Evolutionary conservation across 2,888 invertebrate species (phyloP).

Genomic region (Aproaerema taeniolella): DNA sequence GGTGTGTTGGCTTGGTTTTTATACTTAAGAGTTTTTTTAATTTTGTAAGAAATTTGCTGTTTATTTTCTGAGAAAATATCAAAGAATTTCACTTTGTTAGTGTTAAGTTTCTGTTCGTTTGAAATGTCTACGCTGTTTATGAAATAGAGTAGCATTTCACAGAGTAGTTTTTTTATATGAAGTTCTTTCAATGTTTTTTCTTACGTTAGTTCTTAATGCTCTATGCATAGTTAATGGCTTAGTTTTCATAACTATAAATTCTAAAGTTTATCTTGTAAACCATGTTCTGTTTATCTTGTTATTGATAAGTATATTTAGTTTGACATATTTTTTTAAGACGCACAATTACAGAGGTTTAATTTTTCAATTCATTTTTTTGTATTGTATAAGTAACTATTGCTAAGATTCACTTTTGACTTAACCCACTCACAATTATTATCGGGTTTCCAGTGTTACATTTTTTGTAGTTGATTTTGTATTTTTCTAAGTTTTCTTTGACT

Average conservation of each 20-base stretch:
- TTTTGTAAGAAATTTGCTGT: neutral
- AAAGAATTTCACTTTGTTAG: neutral
- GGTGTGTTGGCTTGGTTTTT: neutral
- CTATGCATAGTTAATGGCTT: no score
- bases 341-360: conserved; percentile 21
- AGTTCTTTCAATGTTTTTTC: conserved; percentile 4
- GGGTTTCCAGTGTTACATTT: conserved; percentile 6
- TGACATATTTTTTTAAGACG: conserved; percentile 20
- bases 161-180: no score
- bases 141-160: conserved; percentile 5
- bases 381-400: neutral
- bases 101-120: neutral
- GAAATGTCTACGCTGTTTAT: conserved; percentile 6
- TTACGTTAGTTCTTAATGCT: no score
- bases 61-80: neutral
- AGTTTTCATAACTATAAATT: neutral
- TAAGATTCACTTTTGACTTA: no score
- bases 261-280: neutral
- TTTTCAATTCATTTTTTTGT: neutral
- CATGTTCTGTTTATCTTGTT: neutral
- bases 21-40: neutral
- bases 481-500: conserved; percentile 13
- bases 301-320: neutral
- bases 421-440: no score
- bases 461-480: conserved; percentile 17